Evolutionary conservation across 1,140 invertebrate genomes (phyloP), one percentile per base, ranked within the genome.

Genomic region (Ephestia elutella): DNA sequence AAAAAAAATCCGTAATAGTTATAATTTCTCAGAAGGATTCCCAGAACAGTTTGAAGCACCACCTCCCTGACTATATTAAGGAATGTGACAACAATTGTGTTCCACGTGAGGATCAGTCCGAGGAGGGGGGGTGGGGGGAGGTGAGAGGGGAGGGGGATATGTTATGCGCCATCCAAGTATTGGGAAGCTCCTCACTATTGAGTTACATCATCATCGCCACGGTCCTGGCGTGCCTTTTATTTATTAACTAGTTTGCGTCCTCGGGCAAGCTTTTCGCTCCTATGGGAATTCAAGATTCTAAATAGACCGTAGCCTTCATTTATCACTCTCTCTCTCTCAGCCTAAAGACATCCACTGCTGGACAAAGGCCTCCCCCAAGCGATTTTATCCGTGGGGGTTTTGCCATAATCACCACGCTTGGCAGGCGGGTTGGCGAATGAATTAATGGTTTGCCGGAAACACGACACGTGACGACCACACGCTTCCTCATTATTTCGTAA

Each of bases 41-140:
- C 7, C 17, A 0, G 56, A 44, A 25, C 21, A 63, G 56, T 68
- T 71, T 71, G 62, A 62, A n/a, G 69, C 53, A 59, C 17, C 68
- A 25, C 20, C 18, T 38, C 10, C 35, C 18, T 18, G 7, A 28
- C 21, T 25, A 65, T 64, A 65, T 66, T 67, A 73, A 73, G 68
- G 68, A 68, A 73, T 73, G 71, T 70, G 68, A 68, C 71, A 73
- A 73, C 71, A 73, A 73, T 73, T 62, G 67, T 59, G 65, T 63
- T 62, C 57, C 60, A 55, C 48, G 62, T 57, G 44, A 25, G 50
- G 19, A 25, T 2, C 50, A 4, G 49, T 7, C 13, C n/a, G 59
- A 21, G 49, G 50, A 17, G 51, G 15, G 38, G 55, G 18, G 38
- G 17, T n/a, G 10, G 35, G 56, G 2, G 50, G 9, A 5, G 38